Percentiles rank a stretch among this genome's conserved stretches.
Evolutionary conservation across 2,888 invertebrate species (phyloP).

Genomic region (Disparrhopalites patrizii): DNA sequence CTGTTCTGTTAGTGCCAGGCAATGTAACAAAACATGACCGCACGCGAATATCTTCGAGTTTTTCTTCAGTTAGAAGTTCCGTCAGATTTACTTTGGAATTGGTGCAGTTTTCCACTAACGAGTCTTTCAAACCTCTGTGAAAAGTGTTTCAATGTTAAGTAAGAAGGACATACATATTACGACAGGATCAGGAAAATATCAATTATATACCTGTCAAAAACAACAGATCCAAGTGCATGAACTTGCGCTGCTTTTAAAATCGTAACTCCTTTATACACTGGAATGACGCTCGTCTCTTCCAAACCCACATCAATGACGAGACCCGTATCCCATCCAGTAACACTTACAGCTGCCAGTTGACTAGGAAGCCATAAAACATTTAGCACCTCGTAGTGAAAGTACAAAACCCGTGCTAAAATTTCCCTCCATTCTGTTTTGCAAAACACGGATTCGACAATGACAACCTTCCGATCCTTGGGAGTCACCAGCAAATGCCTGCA

Average conservation of each 20-base stretch:
- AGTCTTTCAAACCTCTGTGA: constrained; percentile 52
- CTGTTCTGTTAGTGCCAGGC: constrained; percentile 67
- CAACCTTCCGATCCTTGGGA: constrained; percentile 87
- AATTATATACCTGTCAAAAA: constrained; percentile 52
- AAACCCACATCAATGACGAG: constrained; percentile 86
- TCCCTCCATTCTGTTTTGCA: constrained; percentile 77
- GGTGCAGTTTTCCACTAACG: constrained; percentile 51
- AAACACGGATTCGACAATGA: constrained; percentile 85
- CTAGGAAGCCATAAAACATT: constrained; percentile 77
- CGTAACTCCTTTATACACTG: constrained; percentile 82
- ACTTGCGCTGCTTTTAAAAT: constrained; percentile 78
- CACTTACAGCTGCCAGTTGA: constrained; percentile 76
- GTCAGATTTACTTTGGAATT: constrained; percentile 17
- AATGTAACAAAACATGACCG: constrained; percentile 86
- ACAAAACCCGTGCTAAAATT: constrained; percentile 84
- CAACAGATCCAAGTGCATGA: constrained; percentile 64
- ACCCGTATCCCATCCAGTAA: constrained; percentile 75
- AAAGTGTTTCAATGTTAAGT: no score
- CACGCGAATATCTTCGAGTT: constrained; percentile 71
- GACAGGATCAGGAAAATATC: no score
- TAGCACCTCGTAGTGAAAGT: constrained; percentile 84
- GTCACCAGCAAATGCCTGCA: constrained; percentile 78
- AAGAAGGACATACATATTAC: no score
- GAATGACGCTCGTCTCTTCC: constrained; percentile 72
- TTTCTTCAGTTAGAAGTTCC: constrained; percentile 53